Base-by-base conservation (phyloP, 1,140 invertebrate species). In the Zelostemma sp. region DNA sequence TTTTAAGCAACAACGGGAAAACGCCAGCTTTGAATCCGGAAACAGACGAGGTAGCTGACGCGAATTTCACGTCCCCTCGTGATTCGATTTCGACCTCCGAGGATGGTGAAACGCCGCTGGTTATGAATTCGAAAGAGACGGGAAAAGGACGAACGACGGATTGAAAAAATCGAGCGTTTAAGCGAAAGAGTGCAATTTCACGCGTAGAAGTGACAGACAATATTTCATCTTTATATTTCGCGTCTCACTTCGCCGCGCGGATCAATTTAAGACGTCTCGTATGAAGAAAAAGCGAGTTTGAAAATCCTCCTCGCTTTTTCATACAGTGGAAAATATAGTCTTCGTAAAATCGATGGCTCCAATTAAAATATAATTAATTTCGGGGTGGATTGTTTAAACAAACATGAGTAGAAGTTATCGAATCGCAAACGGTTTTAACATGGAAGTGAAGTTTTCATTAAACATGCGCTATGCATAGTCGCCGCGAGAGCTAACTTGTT, bases 1-100 rank as follows among this genome's bases (percentile, higher is more conserved):
- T 71, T 63, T 76, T 68, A 71, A 76, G 64, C 68, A 72, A 73
- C 69, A 74, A 61, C 41, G 25, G 8, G n/a, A 60, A 66, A 59
- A 50, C 45, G 47, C 40, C 54, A 46, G 57, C 47, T 59, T 49
- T 59, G 55, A 68, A 69, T 64, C 64, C 67, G 3, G 67, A 33
- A 64, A 53, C 67, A 63, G 46, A 55, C 55, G 64, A 46, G 38
- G 31, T 35, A 5, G 5, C 15, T 21, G 54, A 43, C 59, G 41
- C 55, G 46, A 59, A 68, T 68, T 63, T 63, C 33, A 43, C 60
- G 60, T 33, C 57, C 46, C n/a, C 2, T 15, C 41, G 33, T 58
- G 62, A 65, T 65, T 65, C 54, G 62, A 65, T 65, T 65, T 55
- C 28, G 16, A 12, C 48, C 38, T 46, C 50, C 28, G 40, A 14